These are phyloP conservation scores for Scomberomorus guttatus DNA, from an alignment of 2,797 vertebrate genomes.

Conservation along the genomic window DNA sequence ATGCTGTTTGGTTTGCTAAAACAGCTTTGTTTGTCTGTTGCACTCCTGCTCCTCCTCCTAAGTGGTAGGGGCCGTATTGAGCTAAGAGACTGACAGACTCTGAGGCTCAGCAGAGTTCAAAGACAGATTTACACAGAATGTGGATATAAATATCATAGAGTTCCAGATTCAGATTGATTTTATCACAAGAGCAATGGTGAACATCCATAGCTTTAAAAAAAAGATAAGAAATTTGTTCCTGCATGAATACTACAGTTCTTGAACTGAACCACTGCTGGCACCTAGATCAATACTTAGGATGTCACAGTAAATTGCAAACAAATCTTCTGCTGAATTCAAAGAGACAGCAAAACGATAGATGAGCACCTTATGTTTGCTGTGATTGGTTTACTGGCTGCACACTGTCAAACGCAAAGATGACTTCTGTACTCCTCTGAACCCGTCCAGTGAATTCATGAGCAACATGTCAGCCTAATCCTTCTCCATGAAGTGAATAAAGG, in stretches of 20 bases:
- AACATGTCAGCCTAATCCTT: conserved; percentile 54
- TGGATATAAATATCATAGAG: conserved; percentile 29
- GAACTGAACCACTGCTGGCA: conserved; percentile 8
- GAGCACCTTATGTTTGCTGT: conserved; percentile 11
- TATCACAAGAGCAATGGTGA: conserved; percentile 23
- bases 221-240: conserved; percentile 51
- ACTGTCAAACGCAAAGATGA: conserved; percentile 30
- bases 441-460: conserved; percentile 51
- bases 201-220: conserved; percentile 33
- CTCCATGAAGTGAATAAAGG: conserved; percentile 53
- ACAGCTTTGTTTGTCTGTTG: conserved; percentile 50
- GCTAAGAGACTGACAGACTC: conserved; percentile 21
- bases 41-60: background rate
- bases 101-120: conserved; percentile 38
- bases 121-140: conserved; percentile 25
- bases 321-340: conserved; percentile 41
- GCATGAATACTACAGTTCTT: conserved; percentile 5
- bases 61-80: conserved; percentile 20
- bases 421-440: conserved; percentile 29
- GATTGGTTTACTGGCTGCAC: conserved; percentile 23
- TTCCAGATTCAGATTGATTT: conserved; percentile 29
- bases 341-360: conserved; percentile 40
- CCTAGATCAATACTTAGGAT: conserved; percentile 42
- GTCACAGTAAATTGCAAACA: conserved; percentile 58
- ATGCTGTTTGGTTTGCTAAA: conserved; percentile 53